Evolutionary conservation across 2,113 vertebrate species (phyloP).

Genomic region (Amazona vittata): DNA sequence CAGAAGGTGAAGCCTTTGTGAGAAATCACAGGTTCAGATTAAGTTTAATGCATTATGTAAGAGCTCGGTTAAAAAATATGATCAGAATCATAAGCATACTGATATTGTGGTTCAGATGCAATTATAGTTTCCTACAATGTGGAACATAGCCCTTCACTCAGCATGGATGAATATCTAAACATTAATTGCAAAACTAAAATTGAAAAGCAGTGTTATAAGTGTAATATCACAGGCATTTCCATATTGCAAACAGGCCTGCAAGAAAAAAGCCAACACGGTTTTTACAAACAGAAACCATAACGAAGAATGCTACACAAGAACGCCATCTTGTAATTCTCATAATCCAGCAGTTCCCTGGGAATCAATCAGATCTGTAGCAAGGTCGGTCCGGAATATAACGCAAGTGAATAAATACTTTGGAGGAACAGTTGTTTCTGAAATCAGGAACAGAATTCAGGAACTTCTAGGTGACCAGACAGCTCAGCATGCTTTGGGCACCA

Average conservation of each 20-base stretch:
- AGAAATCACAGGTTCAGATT: slow-evolving; percentile 6
- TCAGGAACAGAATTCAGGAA: neutral
- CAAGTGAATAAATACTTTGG: neutral
- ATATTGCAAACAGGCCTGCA: neutral
- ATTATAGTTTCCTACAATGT: neutral
- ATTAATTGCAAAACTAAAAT: neutral
- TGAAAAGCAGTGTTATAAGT: neutral
- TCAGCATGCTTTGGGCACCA: neutral
- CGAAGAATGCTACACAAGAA: neutral
- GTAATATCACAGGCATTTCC: neutral
- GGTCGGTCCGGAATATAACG: neutral
- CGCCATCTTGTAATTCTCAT: neutral
- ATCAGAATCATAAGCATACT: neutral
- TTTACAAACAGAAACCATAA: neutral
- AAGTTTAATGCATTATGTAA: neutral
- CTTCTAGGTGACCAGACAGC: neutral
- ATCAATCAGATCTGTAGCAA: neutral
- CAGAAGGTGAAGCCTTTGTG: slow-evolving; percentile 84
- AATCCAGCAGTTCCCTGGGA: neutral
- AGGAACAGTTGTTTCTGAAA: neutral
- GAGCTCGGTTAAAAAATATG: neutral
- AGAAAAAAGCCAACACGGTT: neutral
- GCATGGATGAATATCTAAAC: neutral
- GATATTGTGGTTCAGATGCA: neutral
- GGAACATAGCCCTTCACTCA: neutral